Percentiles rank a stretch among this genome's conserved stretches.
Evolutionary conservation across 2,113 vertebrate species (phyloP).

Genomic region (Mola mola): DNA sequence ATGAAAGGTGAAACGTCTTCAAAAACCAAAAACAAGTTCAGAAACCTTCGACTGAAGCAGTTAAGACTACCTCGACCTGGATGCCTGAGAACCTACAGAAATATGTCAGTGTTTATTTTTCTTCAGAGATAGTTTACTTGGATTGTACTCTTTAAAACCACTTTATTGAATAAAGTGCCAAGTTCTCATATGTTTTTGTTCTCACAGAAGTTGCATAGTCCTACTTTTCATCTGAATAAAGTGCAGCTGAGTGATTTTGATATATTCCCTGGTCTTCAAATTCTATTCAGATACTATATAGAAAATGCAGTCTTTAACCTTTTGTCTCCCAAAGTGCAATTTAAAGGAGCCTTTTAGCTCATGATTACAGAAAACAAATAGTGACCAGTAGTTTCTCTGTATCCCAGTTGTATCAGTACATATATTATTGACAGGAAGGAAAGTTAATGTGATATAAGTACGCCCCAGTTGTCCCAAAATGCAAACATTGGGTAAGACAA

Average conservation of each 20-base stretch:
- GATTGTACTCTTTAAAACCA: too few species aligned
- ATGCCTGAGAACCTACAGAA: too few species aligned
- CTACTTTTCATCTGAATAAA: background rate
- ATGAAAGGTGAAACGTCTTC: too few species aligned
- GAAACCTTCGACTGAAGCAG: too few species aligned
- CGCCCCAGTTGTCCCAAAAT: constrained; percentile 64
- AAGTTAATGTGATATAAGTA: constrained; percentile 67
- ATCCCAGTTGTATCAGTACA: constrained; percentile 72
- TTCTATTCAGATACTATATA: background rate
- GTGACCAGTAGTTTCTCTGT: constrained; percentile 77
- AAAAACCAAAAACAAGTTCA: too few species aligned
- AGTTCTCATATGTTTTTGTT: too few species aligned
- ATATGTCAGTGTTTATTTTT: too few species aligned
- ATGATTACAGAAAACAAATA: constrained; percentile 80
- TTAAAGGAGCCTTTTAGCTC: constrained; percentile 82
- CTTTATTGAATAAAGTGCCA: too few species aligned
- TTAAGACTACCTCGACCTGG: too few species aligned
- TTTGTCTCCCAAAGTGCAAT: constrained; percentile 68
- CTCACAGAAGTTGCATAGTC: background rate
- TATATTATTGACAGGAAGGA: constrained; percentile 56
- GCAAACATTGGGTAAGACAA: constrained; percentile 66
- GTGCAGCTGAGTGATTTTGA: too few species aligned
- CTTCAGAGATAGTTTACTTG: too few species aligned
- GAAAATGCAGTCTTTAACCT: background rate
- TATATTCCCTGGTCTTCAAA: background rate